Percentiles rank a stretch among this genome's conserved stretches.
Conservation (phyloP, 2,888 invertebrate genomes). For the Nephrotoma flavescens region DNA sequence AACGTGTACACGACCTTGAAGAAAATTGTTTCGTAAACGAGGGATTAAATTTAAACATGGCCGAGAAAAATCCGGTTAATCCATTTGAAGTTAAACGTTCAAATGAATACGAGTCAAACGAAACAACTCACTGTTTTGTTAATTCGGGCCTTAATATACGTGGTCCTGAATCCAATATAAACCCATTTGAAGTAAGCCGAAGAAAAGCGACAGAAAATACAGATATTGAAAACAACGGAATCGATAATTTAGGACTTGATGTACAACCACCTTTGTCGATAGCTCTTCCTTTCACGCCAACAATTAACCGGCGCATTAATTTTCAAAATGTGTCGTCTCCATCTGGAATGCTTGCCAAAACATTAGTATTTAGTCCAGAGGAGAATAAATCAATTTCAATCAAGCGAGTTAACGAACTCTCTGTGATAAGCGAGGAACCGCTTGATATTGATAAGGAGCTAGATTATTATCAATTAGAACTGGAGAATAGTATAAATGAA, state of each 20-base stretch:
- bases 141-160: conserved; percentile 28
- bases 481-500: conserved; percentile 33
- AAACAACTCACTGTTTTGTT: conserved; percentile 20
- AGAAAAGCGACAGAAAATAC: conserved; percentile 7
- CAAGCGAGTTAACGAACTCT: conserved; percentile 13
- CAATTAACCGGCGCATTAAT: conserved; percentile 27
- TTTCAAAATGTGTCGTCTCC: conserved; percentile 23
- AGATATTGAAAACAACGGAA: conserved; percentile 11
- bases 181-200: conserved; percentile 29
- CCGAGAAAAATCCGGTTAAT: conserved; percentile 28
- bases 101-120: neutral
- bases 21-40: conserved; percentile 29
- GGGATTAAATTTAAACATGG: conserved; percentile 27
- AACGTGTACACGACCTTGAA: conserved; percentile 18
- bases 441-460: conserved; percentile 30
- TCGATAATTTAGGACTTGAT: conserved; percentile 18
- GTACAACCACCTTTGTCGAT: conserved; percentile 20
- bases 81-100: conserved; percentile 25
- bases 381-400: conserved; percentile 9
- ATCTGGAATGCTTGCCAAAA: conserved; percentile 25
- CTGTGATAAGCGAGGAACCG: conserved; percentile 26
- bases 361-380: conserved; percentile 26
- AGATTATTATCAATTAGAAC: conserved; percentile 29
- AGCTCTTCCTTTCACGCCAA: conserved; percentile 28
- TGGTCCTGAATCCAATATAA: conserved; percentile 22